These are phyloP conservation scores for Chionis minor DNA, from an alignment of 2,113 vertebrate species.

Conservation along the genomic window DNA sequence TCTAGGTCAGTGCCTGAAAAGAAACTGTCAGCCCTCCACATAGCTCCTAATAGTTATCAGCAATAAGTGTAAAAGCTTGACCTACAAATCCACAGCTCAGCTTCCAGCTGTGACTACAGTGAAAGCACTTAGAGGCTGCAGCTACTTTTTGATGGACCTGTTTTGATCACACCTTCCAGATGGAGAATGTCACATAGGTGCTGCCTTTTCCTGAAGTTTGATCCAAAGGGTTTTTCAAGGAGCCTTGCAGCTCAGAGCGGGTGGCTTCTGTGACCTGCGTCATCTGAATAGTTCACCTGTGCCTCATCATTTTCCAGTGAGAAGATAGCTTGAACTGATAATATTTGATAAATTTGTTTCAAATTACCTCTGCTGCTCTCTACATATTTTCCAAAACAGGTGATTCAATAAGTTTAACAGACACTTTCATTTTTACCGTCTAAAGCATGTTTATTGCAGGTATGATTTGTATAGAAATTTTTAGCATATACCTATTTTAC, in stretches of 20 bases:
- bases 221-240: background rate
- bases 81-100: background rate
- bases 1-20: conserved; percentile 29
- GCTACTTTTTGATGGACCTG: background rate
- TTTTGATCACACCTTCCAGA: background rate
- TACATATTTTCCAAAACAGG: background rate
- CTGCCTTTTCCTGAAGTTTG: background rate
- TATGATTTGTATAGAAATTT: background rate
- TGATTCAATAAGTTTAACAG: background rate
- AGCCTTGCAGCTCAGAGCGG: background rate
- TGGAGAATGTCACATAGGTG: background rate
- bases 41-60: background rate
- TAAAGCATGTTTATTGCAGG: background rate
- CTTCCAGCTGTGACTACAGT: background rate
- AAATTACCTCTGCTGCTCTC: background rate
- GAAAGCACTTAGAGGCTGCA: background rate
- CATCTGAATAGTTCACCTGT: background rate
- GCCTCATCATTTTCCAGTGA: background rate
- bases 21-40: background rate
- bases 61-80: background rate
- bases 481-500: background rate
- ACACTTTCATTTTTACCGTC: background rate
- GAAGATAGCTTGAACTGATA: background rate
- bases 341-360: background rate
- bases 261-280: background rate